phyloP scores from a whole-genome alignment of 1,140 invertebrate species.

The Meloidogyne hapla region DNA sequence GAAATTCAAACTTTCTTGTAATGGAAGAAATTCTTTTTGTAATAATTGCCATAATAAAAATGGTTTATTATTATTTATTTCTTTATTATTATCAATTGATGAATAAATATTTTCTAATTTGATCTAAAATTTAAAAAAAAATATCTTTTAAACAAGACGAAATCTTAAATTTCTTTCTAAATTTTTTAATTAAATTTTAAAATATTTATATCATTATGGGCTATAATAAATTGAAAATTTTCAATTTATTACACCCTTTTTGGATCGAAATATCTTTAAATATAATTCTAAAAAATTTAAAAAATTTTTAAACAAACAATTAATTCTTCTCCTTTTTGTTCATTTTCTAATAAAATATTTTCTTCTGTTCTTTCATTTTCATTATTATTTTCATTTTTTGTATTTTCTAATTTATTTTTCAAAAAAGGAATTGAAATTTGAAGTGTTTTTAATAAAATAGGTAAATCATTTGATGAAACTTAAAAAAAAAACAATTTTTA shows the following conservation, averaged over 20 bases:
- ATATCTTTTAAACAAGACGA: too few relatives aligned
- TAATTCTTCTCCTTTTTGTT: background rate
- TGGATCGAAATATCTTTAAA: too few relatives aligned
- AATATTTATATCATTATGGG: too few relatives aligned
- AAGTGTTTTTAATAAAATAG: background rate
- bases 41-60: conserved; percentile 1
- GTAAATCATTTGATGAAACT: background rate
- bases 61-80: background rate
- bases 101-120: background rate
- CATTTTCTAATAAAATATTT: background rate
- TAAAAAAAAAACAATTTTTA: background rate
- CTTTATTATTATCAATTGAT: background rate
- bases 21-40: background rate
- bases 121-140: background rate
- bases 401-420: background rate
- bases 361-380: background rate
- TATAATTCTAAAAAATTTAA: too few relatives aligned
- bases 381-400: background rate
- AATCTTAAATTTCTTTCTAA: too few relatives aligned
- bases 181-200: too few relatives aligned
- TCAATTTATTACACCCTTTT: too few relatives aligned
- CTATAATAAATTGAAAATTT: too few relatives aligned
- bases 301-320: background rate
- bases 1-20: conserved; percentile 16
- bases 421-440: background rate